Percentiles rank a stretch among this genome's conserved stretches.
Evolutionary conservation across 2,113 vertebrate genomes (phyloP).

Genomic region (Engystomops pustulosus): DNA sequence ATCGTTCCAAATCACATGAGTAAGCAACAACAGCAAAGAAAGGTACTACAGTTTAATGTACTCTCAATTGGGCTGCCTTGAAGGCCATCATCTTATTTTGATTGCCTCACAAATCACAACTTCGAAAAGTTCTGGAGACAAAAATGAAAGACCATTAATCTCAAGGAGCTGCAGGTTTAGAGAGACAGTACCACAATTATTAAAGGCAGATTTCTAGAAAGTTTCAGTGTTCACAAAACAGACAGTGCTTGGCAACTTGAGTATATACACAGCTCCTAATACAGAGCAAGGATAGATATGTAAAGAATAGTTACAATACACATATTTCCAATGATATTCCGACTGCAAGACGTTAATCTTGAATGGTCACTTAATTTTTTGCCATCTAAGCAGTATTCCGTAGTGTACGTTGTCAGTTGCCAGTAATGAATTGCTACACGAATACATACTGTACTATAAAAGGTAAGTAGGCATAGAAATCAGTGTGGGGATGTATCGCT

Average conservation of each 20-base stretch:
- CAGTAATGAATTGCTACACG: no score
- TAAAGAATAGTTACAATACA: not conserved
- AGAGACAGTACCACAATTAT: not conserved
- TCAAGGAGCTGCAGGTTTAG: conserved; percentile 10
- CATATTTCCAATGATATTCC: no score
- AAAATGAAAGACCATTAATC: conserved; percentile 35
- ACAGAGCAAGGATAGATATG: not conserved
- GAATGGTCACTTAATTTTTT: no score
- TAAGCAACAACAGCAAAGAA: conserved; percentile 3
- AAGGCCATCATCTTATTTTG: conserved; percentile 22
- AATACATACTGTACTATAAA: no score
- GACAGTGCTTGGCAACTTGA: not conserved
- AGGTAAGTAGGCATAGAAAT: no score
- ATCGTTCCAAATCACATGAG: conserved; percentile 10
- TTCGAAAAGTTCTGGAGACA: conserved; percentile 10
- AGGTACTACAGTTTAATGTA: not conserved
- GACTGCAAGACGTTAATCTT: no score
- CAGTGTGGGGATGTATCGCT: no score
- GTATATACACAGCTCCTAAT: not conserved
- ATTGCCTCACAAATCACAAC: conserved; percentile 31
- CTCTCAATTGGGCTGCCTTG: conserved; percentile 17
- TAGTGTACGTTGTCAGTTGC: no score
- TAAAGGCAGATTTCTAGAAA: not conserved
- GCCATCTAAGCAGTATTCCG: no score
- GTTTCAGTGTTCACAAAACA: not conserved